phyloP scores from a whole-genome alignment of 2,797 vertebrate genomes.

The Dendrocincla tyrannina region DNA sequence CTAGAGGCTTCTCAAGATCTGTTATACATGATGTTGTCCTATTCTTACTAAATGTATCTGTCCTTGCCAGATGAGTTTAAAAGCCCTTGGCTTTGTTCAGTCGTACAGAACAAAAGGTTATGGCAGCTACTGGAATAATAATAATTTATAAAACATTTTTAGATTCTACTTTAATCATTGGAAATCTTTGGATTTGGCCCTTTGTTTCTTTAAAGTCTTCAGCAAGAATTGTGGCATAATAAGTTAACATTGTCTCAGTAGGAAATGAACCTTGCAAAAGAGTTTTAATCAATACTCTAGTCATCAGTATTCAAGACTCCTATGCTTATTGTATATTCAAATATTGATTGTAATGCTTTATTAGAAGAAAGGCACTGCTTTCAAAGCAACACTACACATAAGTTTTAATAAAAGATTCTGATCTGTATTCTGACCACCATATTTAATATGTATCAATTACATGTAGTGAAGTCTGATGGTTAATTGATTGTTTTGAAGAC shows the following conservation, averaged over 20 bases:
- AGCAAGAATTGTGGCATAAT: neutral
- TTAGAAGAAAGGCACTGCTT: neutral
- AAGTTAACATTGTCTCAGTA: neutral
- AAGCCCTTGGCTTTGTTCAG: neutral
- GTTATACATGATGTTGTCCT: neutral
- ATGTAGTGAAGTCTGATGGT: conserved; percentile 16
- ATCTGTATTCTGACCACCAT: conserved; percentile 31
- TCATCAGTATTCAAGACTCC: neutral
- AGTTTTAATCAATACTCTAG: neutral
- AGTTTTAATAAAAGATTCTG: conserved; percentile 4
- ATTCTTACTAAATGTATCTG: neutral
- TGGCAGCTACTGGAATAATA: neutral
- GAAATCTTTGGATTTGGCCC: neutral
- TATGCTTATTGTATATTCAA: neutral
- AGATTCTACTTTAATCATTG: neutral
- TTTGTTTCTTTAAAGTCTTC: neutral
- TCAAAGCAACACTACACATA: neutral
- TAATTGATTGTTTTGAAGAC: conserved; percentile 54
- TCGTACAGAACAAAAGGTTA: neutral
- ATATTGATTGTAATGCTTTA: neutral
- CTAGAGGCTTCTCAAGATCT: neutral
- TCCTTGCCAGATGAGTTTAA: neutral
- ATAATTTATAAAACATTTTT: neutral
- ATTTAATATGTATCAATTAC: conserved; percentile 49
- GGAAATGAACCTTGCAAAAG: neutral